phyloP scores from a whole-genome alignment of 1,140 invertebrate genomes.

The Aricia agestis region DNA sequence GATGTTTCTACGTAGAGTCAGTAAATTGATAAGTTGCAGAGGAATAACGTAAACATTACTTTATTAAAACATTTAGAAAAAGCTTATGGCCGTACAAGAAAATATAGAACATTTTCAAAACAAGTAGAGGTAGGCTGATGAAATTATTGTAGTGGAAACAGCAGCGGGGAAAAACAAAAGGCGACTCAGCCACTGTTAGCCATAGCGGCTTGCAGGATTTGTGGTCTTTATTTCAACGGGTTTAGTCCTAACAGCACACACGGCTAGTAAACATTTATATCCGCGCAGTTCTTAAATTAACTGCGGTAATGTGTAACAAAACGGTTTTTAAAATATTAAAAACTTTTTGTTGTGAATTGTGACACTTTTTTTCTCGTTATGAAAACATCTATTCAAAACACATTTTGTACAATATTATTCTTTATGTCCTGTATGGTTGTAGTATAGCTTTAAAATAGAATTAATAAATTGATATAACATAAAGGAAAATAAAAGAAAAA shows the following conservation, averaged over 20 bases:
- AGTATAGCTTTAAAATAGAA: too few relatives aligned
- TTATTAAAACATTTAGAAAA: not conserved
- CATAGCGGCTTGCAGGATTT: not conserved
- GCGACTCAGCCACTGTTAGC: not conserved
- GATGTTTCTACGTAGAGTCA: too few relatives aligned
- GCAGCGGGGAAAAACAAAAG: conserved; percentile 2
- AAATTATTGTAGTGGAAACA: conserved; percentile 12
- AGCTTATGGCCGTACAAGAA: not conserved
- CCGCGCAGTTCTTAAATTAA: not conserved
- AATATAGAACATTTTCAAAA: not conserved
- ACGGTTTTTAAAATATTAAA: conserved; percentile 1
- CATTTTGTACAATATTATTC: too few relatives aligned
- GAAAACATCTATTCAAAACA: not conserved
- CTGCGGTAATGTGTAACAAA: not conserved
- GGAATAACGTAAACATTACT: not conserved
- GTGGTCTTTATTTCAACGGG: conserved; percentile 1
- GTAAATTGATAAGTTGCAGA: too few relatives aligned
- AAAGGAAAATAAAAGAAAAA: too few relatives aligned
- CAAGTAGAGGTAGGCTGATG: not conserved
- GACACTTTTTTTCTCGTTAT: not conserved
- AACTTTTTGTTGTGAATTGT: not conserved
- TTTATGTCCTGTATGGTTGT: too few relatives aligned
- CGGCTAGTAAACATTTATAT: not conserved
- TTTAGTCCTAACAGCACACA: not conserved
- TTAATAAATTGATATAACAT: too few relatives aligned